Base-by-base conservation (phyloP, 2,888 invertebrate species). In the Oeneis ivallda region DNA sequence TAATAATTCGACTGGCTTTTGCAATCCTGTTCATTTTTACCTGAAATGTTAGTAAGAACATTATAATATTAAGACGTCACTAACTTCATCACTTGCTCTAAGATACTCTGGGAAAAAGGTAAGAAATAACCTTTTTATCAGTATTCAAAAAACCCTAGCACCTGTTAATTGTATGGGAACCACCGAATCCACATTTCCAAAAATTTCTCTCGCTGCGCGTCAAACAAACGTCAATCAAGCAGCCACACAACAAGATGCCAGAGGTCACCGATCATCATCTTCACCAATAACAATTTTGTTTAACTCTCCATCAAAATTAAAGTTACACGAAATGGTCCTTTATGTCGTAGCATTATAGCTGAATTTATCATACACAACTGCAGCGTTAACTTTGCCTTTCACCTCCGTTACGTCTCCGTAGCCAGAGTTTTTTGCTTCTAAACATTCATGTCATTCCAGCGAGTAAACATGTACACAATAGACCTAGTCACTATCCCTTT, bases 161-260 rank as follows among this genome's bases (percentile, higher is more conserved):
- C 37, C 43, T 62, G 62, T 62, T 54, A 62, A 62, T 54, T 62
- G 26, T 54, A 54, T 53, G 45, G 39, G 45, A 50, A 59, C 26
- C 57, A 45, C 53, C 43, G 65, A 64, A 72, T 71, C 67, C 72
- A 63, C 56, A 82, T 83, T 88, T 86, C 83, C 75, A 73, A 74
- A 84, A 87, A 87, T 85, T 86, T 87, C 85, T 83, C 83, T 79
- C 73, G 77, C 82, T 74, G 83, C 74, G 76, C 71, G 81, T 86
- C 88, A 87, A 86, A 86, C 85, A 89, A 79, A 86, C 82, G 90
- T 90, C 91, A 90, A 89, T 90, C 91, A 90, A 76, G 75, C 64
- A 56, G 73, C 86, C 87, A 84, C 88, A 82, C 86, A 86, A 78
- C 84, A 80, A 79, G 88, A 82, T 79, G 87, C 76, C 82, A 87